Evolutionary conservation across 2,113 vertebrate species (phyloP).

Genomic region (Datnioides undecimradiatus): DNA sequence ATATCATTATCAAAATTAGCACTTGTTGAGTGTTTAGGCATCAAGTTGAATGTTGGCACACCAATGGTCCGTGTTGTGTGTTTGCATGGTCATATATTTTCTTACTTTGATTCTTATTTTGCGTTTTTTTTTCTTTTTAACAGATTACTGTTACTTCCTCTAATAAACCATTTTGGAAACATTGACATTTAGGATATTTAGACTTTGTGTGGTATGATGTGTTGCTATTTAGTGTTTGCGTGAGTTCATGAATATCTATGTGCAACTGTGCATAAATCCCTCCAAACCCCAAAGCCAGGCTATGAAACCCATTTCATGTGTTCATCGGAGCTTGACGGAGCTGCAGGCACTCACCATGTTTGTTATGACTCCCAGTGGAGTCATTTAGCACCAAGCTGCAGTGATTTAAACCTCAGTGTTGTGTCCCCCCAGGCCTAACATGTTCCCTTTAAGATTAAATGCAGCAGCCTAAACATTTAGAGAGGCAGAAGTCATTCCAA

Average conservation of each 20-base stretch:
- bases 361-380: slow-evolving; percentile 36
- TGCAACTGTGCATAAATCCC: slow-evolving; percentile 20
- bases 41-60: not conserved
- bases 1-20: not conserved
- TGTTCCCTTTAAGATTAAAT: slow-evolving; percentile 23
- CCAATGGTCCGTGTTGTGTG: not conserved
- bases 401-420: slow-evolving; percentile 26
- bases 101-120: not conserved
- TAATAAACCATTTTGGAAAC: not conserved
- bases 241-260: not conserved
- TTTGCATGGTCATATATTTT: not conserved
- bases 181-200: not conserved
- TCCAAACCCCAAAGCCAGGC: slow-evolving; percentile 6
- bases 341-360: slow-evolving; percentile 36
- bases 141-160: not conserved
- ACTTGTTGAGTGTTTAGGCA: not conserved
- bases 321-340: slow-evolving; percentile 52
- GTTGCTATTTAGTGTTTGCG: not conserved
- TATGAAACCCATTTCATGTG: slow-evolving; percentile 59
- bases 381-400: slow-evolving; percentile 41
- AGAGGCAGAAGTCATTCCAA: not conserved
- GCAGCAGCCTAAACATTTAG: slow-evolving; percentile 21
- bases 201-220: not conserved
- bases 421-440: not conserved
- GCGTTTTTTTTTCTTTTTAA: not conserved